Conservation (phyloP, 1,140 invertebrate genomes). For the Apis florea region DNA sequence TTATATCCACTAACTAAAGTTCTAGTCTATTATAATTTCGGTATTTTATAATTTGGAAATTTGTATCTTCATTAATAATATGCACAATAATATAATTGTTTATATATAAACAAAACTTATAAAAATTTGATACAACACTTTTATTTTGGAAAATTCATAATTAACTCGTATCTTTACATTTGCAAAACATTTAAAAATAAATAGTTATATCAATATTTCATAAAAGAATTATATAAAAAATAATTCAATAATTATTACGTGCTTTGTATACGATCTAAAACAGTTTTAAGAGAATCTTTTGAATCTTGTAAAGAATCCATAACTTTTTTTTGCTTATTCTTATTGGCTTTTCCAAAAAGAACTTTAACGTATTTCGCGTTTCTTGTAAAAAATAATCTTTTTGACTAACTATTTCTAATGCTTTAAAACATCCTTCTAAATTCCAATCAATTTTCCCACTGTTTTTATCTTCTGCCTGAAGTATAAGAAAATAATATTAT, state of each 20-base stretch:
- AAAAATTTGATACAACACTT: conserved; percentile 10
- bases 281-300: conserved; percentile 72
- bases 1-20: conserved; percentile 10
- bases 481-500: conserved; percentile 51
- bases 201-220: conserved; percentile 44
- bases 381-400: conserved; percentile 80
- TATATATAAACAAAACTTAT: not conserved
- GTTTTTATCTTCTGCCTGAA: conserved; percentile 82
- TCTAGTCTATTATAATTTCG: conserved; percentile 17
- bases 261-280: conserved; percentile 61
- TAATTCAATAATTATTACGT: conserved; percentile 62
- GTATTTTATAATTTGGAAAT: not conserved
- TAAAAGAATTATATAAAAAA: conserved; percentile 15
- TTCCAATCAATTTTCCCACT: conserved; percentile 81
- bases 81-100: not conserved
- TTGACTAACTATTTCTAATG: conserved; percentile 80
- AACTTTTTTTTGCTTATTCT: conserved; percentile 65
- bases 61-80: not conserved
- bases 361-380: conserved; percentile 81
- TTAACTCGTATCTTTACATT: conserved; percentile 33
- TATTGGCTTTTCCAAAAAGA: conserved; percentile 81
- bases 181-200: conserved; percentile 55
- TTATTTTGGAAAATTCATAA: conserved; percentile 36
- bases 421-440: conserved; percentile 82
- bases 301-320: conserved; percentile 73